These are phyloP conservation scores for Dryobota labecula DNA, from an alignment of 2,888 invertebrate species.

Conservation along the genomic window DNA sequence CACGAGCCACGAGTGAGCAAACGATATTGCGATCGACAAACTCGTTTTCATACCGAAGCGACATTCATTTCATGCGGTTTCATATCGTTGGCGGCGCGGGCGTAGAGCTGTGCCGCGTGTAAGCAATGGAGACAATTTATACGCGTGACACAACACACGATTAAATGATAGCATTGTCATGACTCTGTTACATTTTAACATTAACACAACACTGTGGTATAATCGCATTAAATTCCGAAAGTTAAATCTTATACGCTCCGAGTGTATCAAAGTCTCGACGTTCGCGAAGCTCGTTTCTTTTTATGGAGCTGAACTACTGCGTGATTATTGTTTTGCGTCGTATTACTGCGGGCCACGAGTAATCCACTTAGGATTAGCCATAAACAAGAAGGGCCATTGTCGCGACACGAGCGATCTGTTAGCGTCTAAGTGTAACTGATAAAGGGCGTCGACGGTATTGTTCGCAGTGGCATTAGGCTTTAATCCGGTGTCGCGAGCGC, in stretches of 20 bases:
- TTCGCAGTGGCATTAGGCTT: constrained; percentile 87
- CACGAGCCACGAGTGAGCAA: constrained; percentile 61
- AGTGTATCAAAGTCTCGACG: constrained; percentile 46
- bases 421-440: constrained; percentile 86
- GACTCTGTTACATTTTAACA: constrained; percentile 39
- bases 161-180: constrained; percentile 51
- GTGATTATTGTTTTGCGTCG: constrained; percentile 62
- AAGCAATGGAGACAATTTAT: constrained; percentile 65
- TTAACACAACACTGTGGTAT: constrained; percentile 50
- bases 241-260: constrained; percentile 36
- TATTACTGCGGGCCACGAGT: constrained; percentile 76
- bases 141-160: constrained; percentile 48
- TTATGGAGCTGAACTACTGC: constrained; percentile 61
- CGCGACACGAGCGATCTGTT: constrained; percentile 87
- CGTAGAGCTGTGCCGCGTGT: constrained; percentile 58
- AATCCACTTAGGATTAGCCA: constrained; percentile 89
- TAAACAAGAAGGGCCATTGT: constrained; percentile 87
- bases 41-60: constrained; percentile 62
- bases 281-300: constrained; percentile 56
- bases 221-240: constrained; percentile 45
- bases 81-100: constrained; percentile 58
- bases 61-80: constrained; percentile 67
- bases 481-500: constrained; percentile 87
- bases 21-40: constrained; percentile 68
- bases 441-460: constrained; percentile 86